A percentile compares a stretch with the other conserved stretches of the same genome.
Evolutionary conservation across 1,140 invertebrate species (phyloP).

Genomic region (Bombus difficillimus): DNA sequence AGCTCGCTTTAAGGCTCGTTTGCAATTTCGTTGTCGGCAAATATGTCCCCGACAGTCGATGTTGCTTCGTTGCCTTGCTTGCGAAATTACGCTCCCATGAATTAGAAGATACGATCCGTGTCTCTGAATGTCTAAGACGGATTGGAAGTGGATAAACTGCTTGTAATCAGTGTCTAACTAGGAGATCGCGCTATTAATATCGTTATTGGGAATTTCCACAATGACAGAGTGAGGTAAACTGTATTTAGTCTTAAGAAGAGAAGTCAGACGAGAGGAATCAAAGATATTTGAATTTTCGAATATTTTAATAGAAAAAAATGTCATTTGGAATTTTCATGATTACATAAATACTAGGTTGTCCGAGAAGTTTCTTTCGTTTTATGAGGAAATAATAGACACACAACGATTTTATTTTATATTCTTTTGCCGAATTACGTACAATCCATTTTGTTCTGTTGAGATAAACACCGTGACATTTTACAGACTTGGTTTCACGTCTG

Average conservation of each 20-base stretch:
- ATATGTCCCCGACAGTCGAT: conserved; percentile 52
- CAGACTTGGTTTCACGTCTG: no score
- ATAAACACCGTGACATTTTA: no score
- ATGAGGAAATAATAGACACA: no score
- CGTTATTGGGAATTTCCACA: not conserved
- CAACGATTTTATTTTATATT: no score
- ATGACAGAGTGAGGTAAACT: no score
- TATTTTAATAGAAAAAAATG: no score
- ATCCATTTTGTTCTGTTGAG: no score
- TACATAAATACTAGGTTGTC: no score
- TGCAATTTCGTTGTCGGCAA: conserved; percentile 63
- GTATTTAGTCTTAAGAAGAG: not conserved
- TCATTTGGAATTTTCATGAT: no score
- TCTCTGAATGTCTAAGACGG: not conserved
- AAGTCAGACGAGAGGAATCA: not conserved
- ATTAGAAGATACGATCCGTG: conserved; percentile 46
- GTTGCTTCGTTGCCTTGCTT: conserved; percentile 39
- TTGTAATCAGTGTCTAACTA: not conserved
- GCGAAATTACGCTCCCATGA: conserved; percentile 43
- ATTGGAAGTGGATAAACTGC: not conserved
- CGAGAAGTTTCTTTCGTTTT: no score
- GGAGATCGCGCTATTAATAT: not conserved
- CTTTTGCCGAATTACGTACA: no score
- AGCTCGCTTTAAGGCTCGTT: conserved; percentile 62
- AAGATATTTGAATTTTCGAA: not conserved